Evolutionary conservation across 2,113 vertebrate genomes (phyloP), one percentile per base, ranked within the genome.

Genomic region (Benitochromis conjunctus): DNA sequence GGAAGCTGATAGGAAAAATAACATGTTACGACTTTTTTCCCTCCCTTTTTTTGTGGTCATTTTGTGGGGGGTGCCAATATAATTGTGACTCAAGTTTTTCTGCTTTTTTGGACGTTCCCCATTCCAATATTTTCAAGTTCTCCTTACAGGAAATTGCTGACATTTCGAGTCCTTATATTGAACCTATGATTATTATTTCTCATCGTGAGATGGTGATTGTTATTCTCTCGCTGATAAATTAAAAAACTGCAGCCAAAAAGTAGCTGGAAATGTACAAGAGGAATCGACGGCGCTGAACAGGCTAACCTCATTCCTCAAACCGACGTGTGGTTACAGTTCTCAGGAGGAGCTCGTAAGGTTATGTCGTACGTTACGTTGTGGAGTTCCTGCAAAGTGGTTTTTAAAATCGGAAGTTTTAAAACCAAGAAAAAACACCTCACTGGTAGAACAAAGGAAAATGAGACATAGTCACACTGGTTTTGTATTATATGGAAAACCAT

Each of bases 301-400:
- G 31, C 60, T 64, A 38, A 38, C 38, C 6, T 6, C 19, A 21
- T 0, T 64, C 19, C 34, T 21, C 34, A 64, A 64, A 64, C 34
- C 6, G 19, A 64, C 0, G 19, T n/a, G 34, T 64, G n/a, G 60
- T 0, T 64, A 12, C 34, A 64, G 0, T 13, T 64, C 60, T 19
- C 60, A 64, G 10, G 60, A 64, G 60, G 19, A 60, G 57, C 29
- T 6, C 3, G 1, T 19, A 10, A 10, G 16, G 18, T 34, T 60
- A 60, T 34, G 9, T 19, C 1, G 1, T 34, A 34, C 38, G 60
- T 38, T 64, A 64, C 1, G 60, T 64, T 2, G 60, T 64, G 38
- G 34, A 34, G 19, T 21, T 64, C 4, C 60, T 64, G 69, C 46
- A 51, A 46, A 31, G 43, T 74, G 2, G 1, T 76, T 76, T 76